Base-by-base conservation (phyloP, 1,140 invertebrate genomes). In the Drosophila tropicalis region DNA sequence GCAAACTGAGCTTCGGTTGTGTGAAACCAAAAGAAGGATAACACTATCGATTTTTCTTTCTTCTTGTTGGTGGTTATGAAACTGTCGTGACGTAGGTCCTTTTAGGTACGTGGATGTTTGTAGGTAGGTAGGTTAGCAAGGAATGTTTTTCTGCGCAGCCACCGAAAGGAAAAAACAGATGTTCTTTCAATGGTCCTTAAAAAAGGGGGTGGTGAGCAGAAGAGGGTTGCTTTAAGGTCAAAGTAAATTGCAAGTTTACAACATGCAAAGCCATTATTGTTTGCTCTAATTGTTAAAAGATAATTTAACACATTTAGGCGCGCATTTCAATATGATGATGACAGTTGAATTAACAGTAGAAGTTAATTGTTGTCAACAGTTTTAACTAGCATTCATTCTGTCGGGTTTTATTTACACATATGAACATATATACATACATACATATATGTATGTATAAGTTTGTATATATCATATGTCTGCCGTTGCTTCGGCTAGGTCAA, bases 21-120 rank as follows among this genome's bases (percentile, higher is more conserved):
- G 74, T 74, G 85, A 81, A 90, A 89, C 81, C 84, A 89, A 89
- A 71, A 82, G 79, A 71, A 82, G 79, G 75, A 83, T 62, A 77
- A 55, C 54, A 64, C 15, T 87, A 87, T 87, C 69, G 84, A 87
- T 87, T 87, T 89, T 81, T 69, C 65, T 82, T 65, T 29, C 29
- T 34, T 79, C 65, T 82, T 62, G 32, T 83, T 29, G 47, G 34
- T 70, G 63, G 62, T 87, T 87, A 87, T 67, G 84, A 87, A 89
- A 87, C 84, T 72, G 66, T 44, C n/a, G 70, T 67, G 15, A 70
- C 47, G 72, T 87, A 58, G 56, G 56, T 81, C 83, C 29, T 29
- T 39, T 5, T 39, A 39, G 36, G 36, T 39, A 39, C 85, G 79
- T 4, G 22, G 22, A 25, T 3, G 3, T 25, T 25, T 25, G 3